Conservation (phyloP, 2,888 invertebrate genomes). For the Orthonychiurus folsomi region DNA sequence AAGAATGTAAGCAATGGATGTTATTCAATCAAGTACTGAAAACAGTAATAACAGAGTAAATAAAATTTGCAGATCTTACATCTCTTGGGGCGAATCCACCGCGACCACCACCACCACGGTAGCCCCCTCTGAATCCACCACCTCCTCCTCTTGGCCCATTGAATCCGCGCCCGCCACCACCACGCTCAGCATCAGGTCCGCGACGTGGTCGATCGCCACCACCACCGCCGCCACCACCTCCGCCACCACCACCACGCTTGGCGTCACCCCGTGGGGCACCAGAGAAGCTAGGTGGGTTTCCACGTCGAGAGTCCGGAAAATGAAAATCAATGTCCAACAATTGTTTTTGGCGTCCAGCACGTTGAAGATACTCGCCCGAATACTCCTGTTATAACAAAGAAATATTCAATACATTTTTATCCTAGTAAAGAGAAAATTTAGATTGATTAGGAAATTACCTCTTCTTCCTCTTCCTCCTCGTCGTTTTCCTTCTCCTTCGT, state of each 20-base stretch:
- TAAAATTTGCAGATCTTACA: constrained; percentile 12
- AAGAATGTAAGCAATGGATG: too few species aligned
- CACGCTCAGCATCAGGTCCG: constrained; percentile 44
- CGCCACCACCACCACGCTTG: constrained; percentile 51
- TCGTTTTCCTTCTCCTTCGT: constrained; percentile 56
- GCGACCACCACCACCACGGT: constrained; percentile 39
- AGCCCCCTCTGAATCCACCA: constrained; percentile 40
- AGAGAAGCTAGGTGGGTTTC: constrained; percentile 42
- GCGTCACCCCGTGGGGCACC: constrained; percentile 24
- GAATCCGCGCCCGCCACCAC: constrained; percentile 46
- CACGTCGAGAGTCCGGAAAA: constrained; percentile 69
- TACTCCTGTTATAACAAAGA: constrained; percentile 8
- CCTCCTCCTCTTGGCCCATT: constrained; percentile 26
- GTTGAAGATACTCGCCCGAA: constrained; percentile 64
- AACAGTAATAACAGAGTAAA: too few species aligned
- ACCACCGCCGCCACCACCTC: constrained; percentile 41
- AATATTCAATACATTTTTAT: neutral
- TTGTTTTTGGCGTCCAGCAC: constrained; percentile 76
- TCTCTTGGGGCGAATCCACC: constrained; percentile 18
- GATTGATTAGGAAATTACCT: constrained; percentile 41
- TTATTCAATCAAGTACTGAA: too few species aligned
- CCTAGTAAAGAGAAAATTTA: too few species aligned
- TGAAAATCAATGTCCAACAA: constrained; percentile 79
- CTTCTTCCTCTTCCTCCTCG: constrained; percentile 58
- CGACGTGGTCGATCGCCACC: constrained; percentile 41